Conservation (phyloP, 2,113 vertebrate species). For the Theristicus caerulescens region DNA sequence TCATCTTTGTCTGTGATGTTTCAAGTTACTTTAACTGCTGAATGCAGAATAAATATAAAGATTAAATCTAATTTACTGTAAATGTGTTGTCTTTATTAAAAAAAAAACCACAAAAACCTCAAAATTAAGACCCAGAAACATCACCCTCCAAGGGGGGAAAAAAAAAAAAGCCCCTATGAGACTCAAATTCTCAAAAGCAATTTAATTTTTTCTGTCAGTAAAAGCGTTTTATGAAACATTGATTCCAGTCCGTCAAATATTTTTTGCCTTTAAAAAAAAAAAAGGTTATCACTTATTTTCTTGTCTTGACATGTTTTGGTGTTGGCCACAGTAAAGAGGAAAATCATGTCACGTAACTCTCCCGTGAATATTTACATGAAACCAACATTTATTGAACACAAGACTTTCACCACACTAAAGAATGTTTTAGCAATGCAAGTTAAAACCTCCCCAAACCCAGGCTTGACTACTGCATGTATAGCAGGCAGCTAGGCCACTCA, state of each 20-base stretch:
- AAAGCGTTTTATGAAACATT: neutral
- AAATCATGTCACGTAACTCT: neutral
- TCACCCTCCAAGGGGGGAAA: rapidly evolving
- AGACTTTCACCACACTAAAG: neutral
- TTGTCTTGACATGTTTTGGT: neutral
- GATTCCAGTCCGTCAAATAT: neutral
- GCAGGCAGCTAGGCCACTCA: neutral
- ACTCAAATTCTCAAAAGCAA: neutral
- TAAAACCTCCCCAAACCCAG: neutral
- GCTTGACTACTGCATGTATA: neutral
- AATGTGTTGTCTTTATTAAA: neutral
- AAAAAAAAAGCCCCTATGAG: neutral
- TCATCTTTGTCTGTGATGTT: neutral
- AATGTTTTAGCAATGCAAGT: neutral
- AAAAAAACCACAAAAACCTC: neutral
- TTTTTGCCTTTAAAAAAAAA: neutral
- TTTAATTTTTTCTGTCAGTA: neutral
- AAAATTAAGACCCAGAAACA: neutral
- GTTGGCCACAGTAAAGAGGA: neutral
- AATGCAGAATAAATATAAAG: neutral
- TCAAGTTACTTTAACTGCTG: neutral
- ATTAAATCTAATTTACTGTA: neutral
- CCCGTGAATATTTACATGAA: neutral
- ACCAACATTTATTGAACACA: neutral
- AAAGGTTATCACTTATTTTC: neutral